Evolutionary conservation across 2,888 invertebrate species (phyloP).

Genomic region (Apeira syringaria): DNA sequence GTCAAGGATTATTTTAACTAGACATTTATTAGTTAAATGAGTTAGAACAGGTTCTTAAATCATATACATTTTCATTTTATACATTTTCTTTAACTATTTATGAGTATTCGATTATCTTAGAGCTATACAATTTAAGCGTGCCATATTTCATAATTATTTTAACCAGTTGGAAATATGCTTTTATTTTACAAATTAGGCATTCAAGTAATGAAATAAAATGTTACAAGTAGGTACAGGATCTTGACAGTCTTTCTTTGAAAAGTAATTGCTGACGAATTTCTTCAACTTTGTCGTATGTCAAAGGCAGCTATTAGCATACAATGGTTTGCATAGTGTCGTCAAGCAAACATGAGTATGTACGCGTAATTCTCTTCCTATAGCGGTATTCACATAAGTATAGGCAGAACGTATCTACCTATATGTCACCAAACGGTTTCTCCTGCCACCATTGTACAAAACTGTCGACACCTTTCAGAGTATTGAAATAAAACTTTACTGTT

Average conservation of each 20-base stretch:
- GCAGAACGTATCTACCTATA: too few relatives aligned
- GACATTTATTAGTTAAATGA: conserved; percentile 33
- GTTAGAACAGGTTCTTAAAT: conserved; percentile 29
- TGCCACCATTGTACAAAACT: neutral
- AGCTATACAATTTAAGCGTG: conserved; percentile 5
- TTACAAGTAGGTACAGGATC: neutral
- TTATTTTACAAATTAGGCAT: neutral
- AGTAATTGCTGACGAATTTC: conserved; percentile 2
- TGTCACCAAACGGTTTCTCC: conserved; percentile 9
- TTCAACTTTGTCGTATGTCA: conserved; percentile 5
- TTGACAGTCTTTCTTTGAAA: neutral
- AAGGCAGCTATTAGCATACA: conserved; percentile 29
- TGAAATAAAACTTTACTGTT: too few relatives aligned
- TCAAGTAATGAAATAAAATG: neutral
- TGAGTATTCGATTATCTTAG: conserved; percentile 5
- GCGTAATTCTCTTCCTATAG: conserved; percentile 7
- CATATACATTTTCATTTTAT: conserved; percentile 29
- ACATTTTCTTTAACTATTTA: conserved; percentile 10
- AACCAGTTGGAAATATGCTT: neutral
- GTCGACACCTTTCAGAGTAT: too few relatives aligned
- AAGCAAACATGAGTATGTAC: conserved; percentile 17
- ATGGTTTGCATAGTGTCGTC: conserved; percentile 19
- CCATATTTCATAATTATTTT: too few relatives aligned
- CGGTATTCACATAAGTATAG: conserved; percentile 3
- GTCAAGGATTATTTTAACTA: conserved; percentile 28